Evolutionary conservation across 2,888 invertebrate species (phyloP), one percentile per base, ranked within the genome.

Genomic region (Aporophyla nigra): DNA sequence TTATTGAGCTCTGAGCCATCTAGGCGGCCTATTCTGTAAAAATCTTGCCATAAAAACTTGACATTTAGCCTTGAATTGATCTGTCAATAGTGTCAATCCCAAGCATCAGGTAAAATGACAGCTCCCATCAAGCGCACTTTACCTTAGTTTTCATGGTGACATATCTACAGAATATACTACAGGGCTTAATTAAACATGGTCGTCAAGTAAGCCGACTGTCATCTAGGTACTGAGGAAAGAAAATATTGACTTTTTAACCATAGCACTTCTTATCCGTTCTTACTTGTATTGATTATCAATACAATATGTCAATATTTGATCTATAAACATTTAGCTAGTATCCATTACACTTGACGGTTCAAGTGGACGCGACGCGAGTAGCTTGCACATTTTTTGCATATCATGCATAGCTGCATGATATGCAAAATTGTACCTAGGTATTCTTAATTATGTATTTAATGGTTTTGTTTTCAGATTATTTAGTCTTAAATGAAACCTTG

Each of bases 381-480:
- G 5, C 24, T 76, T 56, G 63, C 21, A 61, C 49, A 5, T 56
- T 49, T 61, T 49, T 75, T 75, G 66, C 77, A 27, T 76, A 56
- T 27, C 49, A 40, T 76, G 46, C 76, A n/a, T n/a, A n/a, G n/a
- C n/a, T n/a, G n/a, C n/a, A n/a, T n/a, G n/a, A n/a, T n/a, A n/a
- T n/a, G n/a, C n/a, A n/a, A n/a, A n/a, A n/a, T n/a, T n/a, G n/a
- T n/a, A n/a, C 21, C 10, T 16, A 49, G 16, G 46, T 24, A 43
- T 53, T 27, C 6, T 21, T 69, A 5, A 21, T 27, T 70, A 54
- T 9, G n/a, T n/a, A 9, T 49, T 49, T 16, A 19, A n/a, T 46
- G 33, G 56, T 24, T 49, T 49, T 27, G 16, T 14, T 40, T 51
- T 14, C 14, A 40, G 4, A 27, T 19, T 53, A 33, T 33, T 33